Evolutionary conservation across 2,113 vertebrate species (phyloP).

Genomic region (Xyrauchen texanus): DNA sequence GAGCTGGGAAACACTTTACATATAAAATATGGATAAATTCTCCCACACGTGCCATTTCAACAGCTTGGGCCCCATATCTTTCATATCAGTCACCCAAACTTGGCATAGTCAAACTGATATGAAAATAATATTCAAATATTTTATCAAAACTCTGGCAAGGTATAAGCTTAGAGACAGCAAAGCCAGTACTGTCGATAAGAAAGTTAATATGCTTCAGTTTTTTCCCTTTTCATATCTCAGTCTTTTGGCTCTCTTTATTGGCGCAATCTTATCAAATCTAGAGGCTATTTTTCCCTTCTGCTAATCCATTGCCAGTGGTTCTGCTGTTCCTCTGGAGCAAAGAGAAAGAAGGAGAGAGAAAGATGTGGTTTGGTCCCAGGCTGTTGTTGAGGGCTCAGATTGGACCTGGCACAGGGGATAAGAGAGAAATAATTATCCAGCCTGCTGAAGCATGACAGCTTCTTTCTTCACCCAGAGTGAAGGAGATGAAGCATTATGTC

Average conservation of each 20-base stretch:
- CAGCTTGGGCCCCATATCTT: neutral
- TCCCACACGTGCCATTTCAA: constrained; percentile 13
- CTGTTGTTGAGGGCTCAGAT: constrained; percentile 75
- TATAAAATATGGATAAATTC: neutral
- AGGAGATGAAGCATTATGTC: constrained; percentile 75
- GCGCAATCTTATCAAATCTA: constrained; percentile 52
- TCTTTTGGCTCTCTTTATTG: constrained; percentile 28
- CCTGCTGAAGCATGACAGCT: constrained; percentile 81
- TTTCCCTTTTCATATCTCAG: constrained; percentile 16
- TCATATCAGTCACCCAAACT: no score
- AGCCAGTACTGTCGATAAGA: constrained; percentile 9
- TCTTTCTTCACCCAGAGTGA: constrained; percentile 68
- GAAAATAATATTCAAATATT: constrained; percentile 34
- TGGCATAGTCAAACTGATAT: neutral
- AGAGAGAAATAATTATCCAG: constrained; percentile 83
- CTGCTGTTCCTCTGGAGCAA: constrained; percentile 37
- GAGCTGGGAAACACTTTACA: neutral
- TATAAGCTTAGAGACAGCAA: constrained; percentile 3
- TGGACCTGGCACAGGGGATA: constrained; percentile 78
- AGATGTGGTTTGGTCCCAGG: constrained; percentile 56
- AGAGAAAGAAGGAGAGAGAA: constrained; percentile 63
- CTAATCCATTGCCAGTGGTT: constrained; percentile 48
- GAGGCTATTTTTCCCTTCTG: constrained; percentile 45
- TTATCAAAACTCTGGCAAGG: neutral
- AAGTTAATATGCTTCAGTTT: constrained; percentile 34